Evolutionary conservation across 2,888 invertebrate genomes (phyloP).

Genomic region (Tiliacea citrago): DNA sequence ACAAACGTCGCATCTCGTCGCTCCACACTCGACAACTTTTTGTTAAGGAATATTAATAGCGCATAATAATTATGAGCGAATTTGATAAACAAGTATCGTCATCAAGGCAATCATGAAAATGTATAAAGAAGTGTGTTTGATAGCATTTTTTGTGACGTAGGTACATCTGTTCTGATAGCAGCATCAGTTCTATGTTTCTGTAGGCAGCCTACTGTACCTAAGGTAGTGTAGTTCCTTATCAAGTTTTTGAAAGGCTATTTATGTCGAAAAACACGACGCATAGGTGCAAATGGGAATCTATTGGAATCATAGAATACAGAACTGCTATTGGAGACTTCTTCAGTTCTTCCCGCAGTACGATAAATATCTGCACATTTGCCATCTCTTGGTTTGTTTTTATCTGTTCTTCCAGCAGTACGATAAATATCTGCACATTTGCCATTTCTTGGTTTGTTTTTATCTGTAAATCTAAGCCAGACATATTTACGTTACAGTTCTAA

Average conservation of each 20-base stretch:
- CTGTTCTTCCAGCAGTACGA: not conserved
- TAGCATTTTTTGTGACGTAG: not conserved
- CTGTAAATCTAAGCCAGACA: conserved; percentile 24
- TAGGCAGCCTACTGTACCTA: not conserved
- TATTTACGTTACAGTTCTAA: conserved; percentile 8
- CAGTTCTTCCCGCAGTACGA: not conserved
- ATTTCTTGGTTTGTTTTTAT: conserved; percentile 11
- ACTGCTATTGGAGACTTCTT: not conserved
- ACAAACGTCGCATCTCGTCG: not conserved
- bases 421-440: conserved; percentile 2
- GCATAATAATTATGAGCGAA: not conserved
- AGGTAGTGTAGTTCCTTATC: not conserved
- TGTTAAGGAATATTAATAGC: not conserved
- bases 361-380: not conserved
- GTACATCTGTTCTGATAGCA: not conserved
- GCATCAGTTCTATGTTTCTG: too few species aligned
- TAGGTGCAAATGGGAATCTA: not conserved
- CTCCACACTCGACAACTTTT: not conserved
- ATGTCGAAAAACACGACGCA: not conserved
- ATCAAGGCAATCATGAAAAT: conserved; percentile 2
- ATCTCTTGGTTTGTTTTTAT: too few species aligned
- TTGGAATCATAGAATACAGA: not conserved
- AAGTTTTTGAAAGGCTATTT: not conserved
- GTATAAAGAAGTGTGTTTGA: not conserved
- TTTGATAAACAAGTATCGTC: conserved; percentile 14